Conservation (phyloP, 2,113 vertebrate genomes). For the Dasyornis broadbenti region DNA sequence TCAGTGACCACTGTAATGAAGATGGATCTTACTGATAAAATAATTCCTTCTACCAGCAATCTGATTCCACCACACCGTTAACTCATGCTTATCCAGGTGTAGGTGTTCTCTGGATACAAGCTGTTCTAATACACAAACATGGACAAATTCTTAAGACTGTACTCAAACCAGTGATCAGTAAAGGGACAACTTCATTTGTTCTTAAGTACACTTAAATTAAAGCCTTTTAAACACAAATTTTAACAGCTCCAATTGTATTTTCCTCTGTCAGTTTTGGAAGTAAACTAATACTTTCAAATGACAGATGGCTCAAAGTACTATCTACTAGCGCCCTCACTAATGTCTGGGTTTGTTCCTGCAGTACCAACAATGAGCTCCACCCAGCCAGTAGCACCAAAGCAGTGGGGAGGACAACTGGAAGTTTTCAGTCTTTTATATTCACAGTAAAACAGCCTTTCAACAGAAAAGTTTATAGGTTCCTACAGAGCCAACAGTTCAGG, state of each 20-base stretch:
- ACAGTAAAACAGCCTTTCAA: background rate
- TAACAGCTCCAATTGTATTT: background rate
- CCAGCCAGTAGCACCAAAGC: background rate
- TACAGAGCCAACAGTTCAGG: background rate
- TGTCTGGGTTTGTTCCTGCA: slow-evolving; percentile 25
- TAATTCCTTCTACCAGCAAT: background rate
- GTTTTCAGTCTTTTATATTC: background rate
- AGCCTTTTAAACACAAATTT: slow-evolving; percentile 61
- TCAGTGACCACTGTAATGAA: background rate
- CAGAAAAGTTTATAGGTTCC: background rate
- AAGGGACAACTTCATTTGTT: background rate
- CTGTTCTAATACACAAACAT: background rate
- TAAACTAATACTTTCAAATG: slow-evolving; percentile 67
- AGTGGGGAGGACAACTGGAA: background rate
- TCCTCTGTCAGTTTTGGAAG: slow-evolving; percentile 17
- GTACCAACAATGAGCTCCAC: slow-evolving; percentile 52
- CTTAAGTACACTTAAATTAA: background rate
- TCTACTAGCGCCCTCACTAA: slow-evolving; percentile 31
- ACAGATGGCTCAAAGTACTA: slow-evolving; percentile 26
- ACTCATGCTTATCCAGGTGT: background rate
- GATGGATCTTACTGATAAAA: background rate
- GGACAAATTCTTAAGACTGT: background rate
- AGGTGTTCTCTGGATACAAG: background rate
- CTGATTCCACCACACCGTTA: background rate
- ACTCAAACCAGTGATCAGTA: background rate